Evolutionary conservation across 2,113 vertebrate genomes (phyloP), one percentile per base, ranked within the genome.

Genomic region (Takifugu bimaculatus): DNA sequence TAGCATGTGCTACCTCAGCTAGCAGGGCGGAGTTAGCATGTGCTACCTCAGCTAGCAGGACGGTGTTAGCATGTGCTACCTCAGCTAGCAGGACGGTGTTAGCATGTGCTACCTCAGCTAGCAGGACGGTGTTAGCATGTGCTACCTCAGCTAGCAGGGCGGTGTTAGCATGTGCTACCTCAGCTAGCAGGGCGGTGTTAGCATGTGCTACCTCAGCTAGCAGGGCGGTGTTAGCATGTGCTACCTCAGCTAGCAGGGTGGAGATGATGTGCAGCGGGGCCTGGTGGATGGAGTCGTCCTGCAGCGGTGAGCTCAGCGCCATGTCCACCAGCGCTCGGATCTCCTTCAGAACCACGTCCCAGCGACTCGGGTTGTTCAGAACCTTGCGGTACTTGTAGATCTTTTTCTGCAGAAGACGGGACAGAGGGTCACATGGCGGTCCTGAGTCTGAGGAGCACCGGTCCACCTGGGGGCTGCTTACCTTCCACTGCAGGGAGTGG

Each of bases 401-500:
- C 90, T 98, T 98, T 93, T 99, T 99, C 97, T 99, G 88, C 28
- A 50, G 74, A 39, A 47, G 39, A 65, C 7, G 9, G 14, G n/a
- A 14, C 15, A 47, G 15, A 5, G 45, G 15, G 45, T 13, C 13
- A 48, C 10, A 10, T 1, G 5, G 1, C 14, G 13, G 45, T 5
- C 2, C 5, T 1, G 14, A 48, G 45, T 2, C 15, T 10, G 45
- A 48, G 45, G 45, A 9, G 42, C 42, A 43, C 42, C 42, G 42
- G 42, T 13, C 1, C 42, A 43, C 42, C 42, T 1, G 45, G 1
- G 45, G 4, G 45, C n/a, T 15, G 45, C 71, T 77, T 87, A 98
- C 97, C 95, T 99, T 99, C 97, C 97, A 99, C 90, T 99, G 97
- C 75, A 99, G 89, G 28, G 97, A 99, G 87, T 99, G 96, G 91